Conservation (phyloP, 2,888 invertebrate genomes). For the Phortica magna region DNA sequence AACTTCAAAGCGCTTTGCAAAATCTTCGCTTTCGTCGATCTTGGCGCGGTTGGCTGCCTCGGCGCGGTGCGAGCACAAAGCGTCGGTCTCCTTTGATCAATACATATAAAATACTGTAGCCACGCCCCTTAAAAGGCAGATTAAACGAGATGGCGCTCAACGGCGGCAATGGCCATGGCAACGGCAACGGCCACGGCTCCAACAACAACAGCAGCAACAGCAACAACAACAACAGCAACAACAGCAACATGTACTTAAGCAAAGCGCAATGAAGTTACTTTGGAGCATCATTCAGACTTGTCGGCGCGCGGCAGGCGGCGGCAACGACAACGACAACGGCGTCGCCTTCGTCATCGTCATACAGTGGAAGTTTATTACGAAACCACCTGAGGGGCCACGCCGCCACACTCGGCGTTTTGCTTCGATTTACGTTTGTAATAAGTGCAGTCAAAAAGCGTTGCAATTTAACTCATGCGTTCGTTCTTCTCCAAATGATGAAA, state of each 20-base stretch:
- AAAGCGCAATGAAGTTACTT: slow-evolving; percentile 71
- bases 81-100: slow-evolving; percentile 77
- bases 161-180: slow-evolving; percentile 8
- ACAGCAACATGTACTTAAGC: slow-evolving; percentile 70
- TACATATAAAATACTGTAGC: slow-evolving; percentile 78
- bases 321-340: neutral
- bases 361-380: neutral
- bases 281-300: neutral
- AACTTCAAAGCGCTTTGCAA: slow-evolving; percentile 40
- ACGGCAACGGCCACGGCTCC: neutral
- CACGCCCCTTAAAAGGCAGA: slow-evolving; percentile 77
- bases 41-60: neutral
- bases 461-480: slow-evolving; percentile 58
- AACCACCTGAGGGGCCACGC: neutral
- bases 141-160: slow-evolving; percentile 78
- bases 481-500: neutral
- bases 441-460: slow-evolving; percentile 63
- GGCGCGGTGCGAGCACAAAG: slow-evolving; percentile 74
- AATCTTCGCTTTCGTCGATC: slow-evolving; percentile 32
- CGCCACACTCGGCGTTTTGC: neutral
- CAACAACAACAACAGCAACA: neutral
- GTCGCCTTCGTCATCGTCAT: neutral
- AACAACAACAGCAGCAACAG: neutral
- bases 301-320: neutral
- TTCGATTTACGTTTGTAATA: slow-evolving; percentile 52